Evolutionary conservation across 2,797 vertebrate genomes (phyloP).

Genomic region (Brotogeris chrysoptera): DNA sequence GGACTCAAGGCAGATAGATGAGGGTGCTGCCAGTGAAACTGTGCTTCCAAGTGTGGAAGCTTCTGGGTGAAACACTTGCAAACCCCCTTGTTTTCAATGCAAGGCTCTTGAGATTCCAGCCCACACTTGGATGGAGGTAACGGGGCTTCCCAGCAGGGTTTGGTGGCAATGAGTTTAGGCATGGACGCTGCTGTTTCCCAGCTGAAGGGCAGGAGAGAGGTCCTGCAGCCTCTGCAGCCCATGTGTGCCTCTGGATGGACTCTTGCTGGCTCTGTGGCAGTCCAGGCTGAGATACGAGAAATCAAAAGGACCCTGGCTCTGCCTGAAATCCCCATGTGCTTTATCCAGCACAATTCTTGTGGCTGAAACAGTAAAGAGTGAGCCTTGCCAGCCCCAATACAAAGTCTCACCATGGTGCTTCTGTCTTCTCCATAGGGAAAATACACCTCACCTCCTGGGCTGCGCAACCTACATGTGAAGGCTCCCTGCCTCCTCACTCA

Average conservation of each 20-base stretch:
- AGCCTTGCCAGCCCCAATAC: not conserved
- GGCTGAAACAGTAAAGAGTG: not conserved
- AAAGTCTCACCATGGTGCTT: not conserved
- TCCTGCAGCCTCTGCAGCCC: not conserved
- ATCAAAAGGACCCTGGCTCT: not conserved
- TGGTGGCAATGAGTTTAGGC: not conserved
- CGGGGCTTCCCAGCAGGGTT: accelerated
- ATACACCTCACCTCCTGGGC: not conserved
- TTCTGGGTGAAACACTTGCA: not conserved
- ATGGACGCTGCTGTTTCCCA: not conserved
- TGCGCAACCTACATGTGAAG: not conserved
- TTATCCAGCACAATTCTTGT: not conserved
- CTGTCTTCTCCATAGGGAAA: not conserved
- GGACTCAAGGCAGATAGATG: not conserved
- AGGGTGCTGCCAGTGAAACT: not conserved
- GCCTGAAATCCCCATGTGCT: not conserved
- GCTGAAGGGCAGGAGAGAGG: not conserved
- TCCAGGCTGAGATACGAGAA: not conserved
- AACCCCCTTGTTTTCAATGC: not conserved
- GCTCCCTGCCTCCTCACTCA: not conserved
- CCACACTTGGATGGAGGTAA: not conserved
- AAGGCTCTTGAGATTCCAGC: not conserved
- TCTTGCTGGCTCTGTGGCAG: not conserved
- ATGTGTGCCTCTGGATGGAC: not conserved
- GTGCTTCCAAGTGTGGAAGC: not conserved